Conservation (phyloP, 1,140 invertebrate species). For the Mactra quadrangularis region DNA sequence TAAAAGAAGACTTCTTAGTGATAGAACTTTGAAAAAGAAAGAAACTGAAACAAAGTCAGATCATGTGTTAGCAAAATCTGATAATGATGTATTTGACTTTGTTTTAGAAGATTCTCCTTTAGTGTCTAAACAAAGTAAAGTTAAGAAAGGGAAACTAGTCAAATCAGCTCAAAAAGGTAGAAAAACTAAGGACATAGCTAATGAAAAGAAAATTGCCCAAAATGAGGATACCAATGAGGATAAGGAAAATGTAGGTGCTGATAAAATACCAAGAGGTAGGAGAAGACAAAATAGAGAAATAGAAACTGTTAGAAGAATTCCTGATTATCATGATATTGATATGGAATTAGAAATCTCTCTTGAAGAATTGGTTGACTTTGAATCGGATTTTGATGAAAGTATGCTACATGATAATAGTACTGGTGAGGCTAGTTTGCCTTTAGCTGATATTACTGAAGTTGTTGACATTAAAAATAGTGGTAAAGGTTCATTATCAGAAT, state of each 20-base stretch:
- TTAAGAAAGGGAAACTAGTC: background rate
- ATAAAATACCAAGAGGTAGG: conserved; percentile 3
- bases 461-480: too few relatives aligned
- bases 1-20: too few relatives aligned
- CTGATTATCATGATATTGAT: background rate
- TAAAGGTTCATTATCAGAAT: background rate
- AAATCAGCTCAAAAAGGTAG: conserved; percentile 18
- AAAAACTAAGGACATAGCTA: background rate
- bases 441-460: too few relatives aligned
- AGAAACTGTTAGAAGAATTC: background rate
- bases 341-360: conserved; percentile 16
- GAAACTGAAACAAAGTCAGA: background rate
- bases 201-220: background rate
- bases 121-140: conserved; percentile 19
- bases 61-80: background rate
- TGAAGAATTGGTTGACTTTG: conserved; percentile 8
- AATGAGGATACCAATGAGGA: background rate
- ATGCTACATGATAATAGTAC: too few relatives aligned
- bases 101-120: conserved; percentile 35
- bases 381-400: background rate
- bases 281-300: conserved; percentile 10
- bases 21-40: too few relatives aligned
- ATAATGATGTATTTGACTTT: conserved; percentile 51
- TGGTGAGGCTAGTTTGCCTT: too few relatives aligned
- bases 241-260: conserved; percentile 23